Conservation (phyloP, 2,797 vertebrate genomes). For the Chromis chromis region DNA sequence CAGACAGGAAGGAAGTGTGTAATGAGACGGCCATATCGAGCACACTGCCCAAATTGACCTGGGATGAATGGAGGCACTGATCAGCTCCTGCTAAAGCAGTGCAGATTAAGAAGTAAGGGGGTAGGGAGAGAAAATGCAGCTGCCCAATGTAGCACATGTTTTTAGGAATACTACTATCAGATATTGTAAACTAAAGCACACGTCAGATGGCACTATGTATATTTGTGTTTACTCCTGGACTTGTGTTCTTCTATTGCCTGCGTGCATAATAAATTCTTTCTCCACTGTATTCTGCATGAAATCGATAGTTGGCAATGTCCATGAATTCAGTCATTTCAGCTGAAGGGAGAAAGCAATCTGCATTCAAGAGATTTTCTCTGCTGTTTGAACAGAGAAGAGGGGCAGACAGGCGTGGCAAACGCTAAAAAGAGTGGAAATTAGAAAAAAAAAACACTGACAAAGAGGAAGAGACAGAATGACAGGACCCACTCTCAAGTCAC, state of each 20-base stretch:
- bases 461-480: slow-evolving; percentile 15
- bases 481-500: neutral
- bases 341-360: slow-evolving; percentile 28
- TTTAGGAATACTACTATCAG: slow-evolving; percentile 21
- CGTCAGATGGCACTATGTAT: neutral
- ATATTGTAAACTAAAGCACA: slow-evolving; percentile 15
- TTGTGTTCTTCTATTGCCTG: neutral
- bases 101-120: slow-evolving; percentile 32
- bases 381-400: slow-evolving; percentile 25
- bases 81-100: slow-evolving; percentile 57
- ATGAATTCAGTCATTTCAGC: slow-evolving; percentile 29
- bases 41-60: slow-evolving; percentile 78
- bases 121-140: slow-evolving; percentile 19
- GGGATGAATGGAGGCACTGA: slow-evolving; percentile 81
- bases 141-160: slow-evolving; percentile 20
- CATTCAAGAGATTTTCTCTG: slow-evolving; percentile 44
- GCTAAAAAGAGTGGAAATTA: slow-evolving; percentile 28
- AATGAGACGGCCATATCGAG: slow-evolving; percentile 76
- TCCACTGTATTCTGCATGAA: slow-evolving; percentile 14
- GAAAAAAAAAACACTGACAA: slow-evolving; percentile 28
- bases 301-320: slow-evolving; percentile 29
- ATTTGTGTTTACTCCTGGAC: neutral
- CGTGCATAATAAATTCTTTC: neutral
- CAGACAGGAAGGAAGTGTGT: slow-evolving; percentile 76
- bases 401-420: slow-evolving; percentile 7